Percentiles rank a stretch among this genome's conserved stretches.
These are phyloP conservation scores for Microctonus brassicae DNA, from an alignment of 2,888 invertebrate genomes.

Conservation along the genomic window DNA sequence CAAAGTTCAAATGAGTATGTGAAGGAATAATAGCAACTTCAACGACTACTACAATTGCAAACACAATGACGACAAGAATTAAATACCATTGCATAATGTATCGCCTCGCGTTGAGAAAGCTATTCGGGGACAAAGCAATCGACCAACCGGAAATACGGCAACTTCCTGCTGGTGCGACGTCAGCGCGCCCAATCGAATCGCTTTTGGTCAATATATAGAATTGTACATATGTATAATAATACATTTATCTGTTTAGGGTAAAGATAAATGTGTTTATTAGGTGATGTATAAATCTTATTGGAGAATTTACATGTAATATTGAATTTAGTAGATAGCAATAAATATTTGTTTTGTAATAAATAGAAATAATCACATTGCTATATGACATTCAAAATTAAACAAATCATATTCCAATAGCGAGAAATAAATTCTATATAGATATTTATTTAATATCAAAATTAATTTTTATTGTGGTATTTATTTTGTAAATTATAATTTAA, in stretches of 20 bases:
- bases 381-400: no score
- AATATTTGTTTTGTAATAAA: no score
- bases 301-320: no score
- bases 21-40: not conserved
- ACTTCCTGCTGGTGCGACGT: conserved; percentile 36
- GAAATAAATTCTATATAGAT: no score
- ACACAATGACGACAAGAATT: not conserved
- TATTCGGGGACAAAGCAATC: conserved; percentile 50
- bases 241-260: no score
- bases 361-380: no score
- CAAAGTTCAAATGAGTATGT: not conserved
- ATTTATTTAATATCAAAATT: no score
- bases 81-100: conserved; percentile 26
- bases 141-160: conserved; percentile 47
- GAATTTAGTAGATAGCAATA: no score
- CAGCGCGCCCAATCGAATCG: not conserved
- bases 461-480: no score
- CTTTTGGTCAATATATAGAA: not conserved
- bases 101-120: conserved; percentile 39
- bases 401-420: no score
- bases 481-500: no score
- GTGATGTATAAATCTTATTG: not conserved
- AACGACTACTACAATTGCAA: not conserved
- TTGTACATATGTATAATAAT: not conserved
- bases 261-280: not conserved